Base-by-base conservation (phyloP, 2,113 vertebrate species). In the Chamaea fasciata region DNA sequence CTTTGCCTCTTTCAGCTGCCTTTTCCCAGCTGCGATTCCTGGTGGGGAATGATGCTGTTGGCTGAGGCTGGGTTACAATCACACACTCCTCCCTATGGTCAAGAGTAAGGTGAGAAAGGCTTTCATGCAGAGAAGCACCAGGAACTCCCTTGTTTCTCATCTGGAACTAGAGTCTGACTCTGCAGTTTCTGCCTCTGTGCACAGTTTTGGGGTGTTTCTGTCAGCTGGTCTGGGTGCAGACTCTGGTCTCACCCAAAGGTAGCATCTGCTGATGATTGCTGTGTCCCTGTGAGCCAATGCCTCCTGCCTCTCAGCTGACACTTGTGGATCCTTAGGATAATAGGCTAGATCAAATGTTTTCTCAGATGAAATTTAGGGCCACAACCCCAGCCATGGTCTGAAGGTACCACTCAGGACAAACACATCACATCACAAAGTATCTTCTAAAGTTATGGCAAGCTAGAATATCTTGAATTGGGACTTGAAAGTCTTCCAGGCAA, bases 31-130 rank as follows among this genome's bases (percentile, higher is more conserved):
- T 49, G 24, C 10, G 28, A n/a, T 20, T 53, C 27, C 24, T 83
- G 26, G 4, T 16, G 50, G 13, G 26, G 21, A 63, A 31, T 10
- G 39, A 9, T 16, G 6, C 65, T 63, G 28, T 13, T 79, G 37
- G 37, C 15, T 68, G 62, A 75, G 53, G 19, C 24, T 53, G 44
- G 24, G 27, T 15, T 56, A 39, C 1, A 1, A 13, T 50, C 41
- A 30, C 21, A 17, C 37, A 23, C 26, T 70, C 33, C 15, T 83
- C 8, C 27, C 30, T n/a, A 5, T 0, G 0, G 22, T 39, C 39
- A 67, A 59, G 13, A 70, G 3, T 30, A 50, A 89, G 65, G 68
- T 65, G 50, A 27, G 33, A 93, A 83, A 93, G 15, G 9, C 7
- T 92, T 73, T 77, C 18, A 17, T 47, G 11, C 4, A 65, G 23